Base-by-base conservation (phyloP, 2,888 invertebrate species). In the Notodonta ziczac region DNA sequence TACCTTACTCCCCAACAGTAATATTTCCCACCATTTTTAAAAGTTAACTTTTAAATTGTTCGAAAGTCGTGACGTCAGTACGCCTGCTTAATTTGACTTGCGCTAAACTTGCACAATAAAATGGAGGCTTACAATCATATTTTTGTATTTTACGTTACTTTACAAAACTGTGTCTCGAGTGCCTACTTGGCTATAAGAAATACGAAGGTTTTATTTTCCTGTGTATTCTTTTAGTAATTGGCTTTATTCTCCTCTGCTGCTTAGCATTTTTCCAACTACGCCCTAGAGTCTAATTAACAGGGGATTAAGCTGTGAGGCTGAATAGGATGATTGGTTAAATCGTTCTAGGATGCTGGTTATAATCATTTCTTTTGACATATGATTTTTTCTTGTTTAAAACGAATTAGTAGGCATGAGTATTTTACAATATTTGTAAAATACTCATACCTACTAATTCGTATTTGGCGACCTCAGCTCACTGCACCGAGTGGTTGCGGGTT, bases 81-180 rank as follows among this genome's bases (percentile, higher is more conserved):
- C 76, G 82, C 79, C 80, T 83, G 76, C 81, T 78, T 81, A 82
- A 82, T 83, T 85, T 78, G 77, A 83, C 80, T 82, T 83, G 80
- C 76, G 78, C 71, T 66, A 56, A 77, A 86, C 78, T 83, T 83
- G 64, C 70, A 78, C 80, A 84, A 81, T 84, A 81, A 86, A 84
- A 73, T 76, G 72, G 72, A 72, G 73, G 76, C 67, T 75, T 64
- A 73, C 77, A 76, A 76, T 79, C 75, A 80, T 78, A 80, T 83
- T 82, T 83, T 82, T 77, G 78, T 79, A 80, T 82, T 86, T 85
- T 81, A 83, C 76, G 76, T 79, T 78, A 70, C 78, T 81, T 84
- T 81, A 69, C 61, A 67, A 81, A 82, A 54, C 54, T 52, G 32
- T 52, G 52, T 54, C 67, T 81, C 80, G 67, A 74, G 72, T 71